Conservation (phyloP, 2,113 vertebrate genomes). For the Saiga tatarica region DNA sequence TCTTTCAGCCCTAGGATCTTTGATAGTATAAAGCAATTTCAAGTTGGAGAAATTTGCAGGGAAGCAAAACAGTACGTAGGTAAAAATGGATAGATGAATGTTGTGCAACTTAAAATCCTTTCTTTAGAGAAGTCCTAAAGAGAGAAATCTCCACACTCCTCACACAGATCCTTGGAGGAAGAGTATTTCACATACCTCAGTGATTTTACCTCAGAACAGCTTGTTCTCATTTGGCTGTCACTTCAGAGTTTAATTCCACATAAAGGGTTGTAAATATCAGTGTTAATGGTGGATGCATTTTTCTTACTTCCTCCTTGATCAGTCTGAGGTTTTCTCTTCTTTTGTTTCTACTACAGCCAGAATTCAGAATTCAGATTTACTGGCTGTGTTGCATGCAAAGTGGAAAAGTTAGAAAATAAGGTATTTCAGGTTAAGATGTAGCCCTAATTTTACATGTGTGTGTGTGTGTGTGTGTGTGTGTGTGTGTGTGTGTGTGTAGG, state of each 20-base stretch:
- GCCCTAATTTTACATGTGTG: not conserved
- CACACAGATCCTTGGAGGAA: not conserved
- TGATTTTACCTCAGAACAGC: not conserved
- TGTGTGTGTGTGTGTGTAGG: too few relatives aligned
- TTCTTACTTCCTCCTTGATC: not conserved
- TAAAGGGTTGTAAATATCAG: not conserved
- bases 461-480: not conserved
- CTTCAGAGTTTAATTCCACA: not conserved
- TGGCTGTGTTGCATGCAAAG: not conserved
- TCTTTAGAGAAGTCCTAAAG: not conserved
- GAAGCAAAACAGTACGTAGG: not conserved
- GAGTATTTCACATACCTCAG: not conserved
- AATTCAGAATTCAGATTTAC: conserved; percentile 6
- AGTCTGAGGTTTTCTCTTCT: not conserved
- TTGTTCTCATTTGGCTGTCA: not conserved
- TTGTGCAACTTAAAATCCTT: not conserved
- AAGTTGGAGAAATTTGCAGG: not conserved
- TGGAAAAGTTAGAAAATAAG: not conserved
- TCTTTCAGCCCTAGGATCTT: not conserved
- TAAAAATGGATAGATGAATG: not conserved
- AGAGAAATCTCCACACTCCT: not conserved
- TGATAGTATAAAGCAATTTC: not conserved
- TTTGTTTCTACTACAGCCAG: not conserved
- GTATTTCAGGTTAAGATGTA: not conserved
- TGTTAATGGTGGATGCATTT: not conserved